These are phyloP conservation scores for Indicator indicator DNA, from an alignment of 2,113 vertebrate species.

Conservation along the genomic window DNA sequence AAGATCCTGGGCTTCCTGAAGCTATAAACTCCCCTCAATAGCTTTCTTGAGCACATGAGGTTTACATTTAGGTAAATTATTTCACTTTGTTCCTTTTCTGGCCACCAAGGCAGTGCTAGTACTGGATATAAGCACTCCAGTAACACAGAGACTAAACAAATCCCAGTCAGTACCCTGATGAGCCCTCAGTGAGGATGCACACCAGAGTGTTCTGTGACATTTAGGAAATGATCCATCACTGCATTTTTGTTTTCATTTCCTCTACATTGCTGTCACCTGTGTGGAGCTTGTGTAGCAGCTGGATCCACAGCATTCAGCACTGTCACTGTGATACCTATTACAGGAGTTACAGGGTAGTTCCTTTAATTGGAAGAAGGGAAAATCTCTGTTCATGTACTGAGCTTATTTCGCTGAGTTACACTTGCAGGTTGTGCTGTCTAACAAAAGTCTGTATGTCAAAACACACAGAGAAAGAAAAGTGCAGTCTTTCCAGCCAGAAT, in stretches of 20 bases:
- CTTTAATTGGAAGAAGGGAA: neutral
- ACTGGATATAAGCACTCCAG: neutral
- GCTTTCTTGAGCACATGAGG: neutral
- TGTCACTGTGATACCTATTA: neutral
- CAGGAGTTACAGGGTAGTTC: neutral
- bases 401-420: neutral
- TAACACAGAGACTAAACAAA: neutral
- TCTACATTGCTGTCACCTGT: neutral
- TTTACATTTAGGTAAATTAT: neutral
- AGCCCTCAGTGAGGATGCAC: neutral
- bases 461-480: neutral
- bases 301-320: neutral
- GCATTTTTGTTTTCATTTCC: constrained; percentile 11
- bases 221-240: neutral
- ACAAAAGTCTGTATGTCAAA: neutral
- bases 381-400: neutral
- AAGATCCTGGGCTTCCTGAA: neutral
- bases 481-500: neutral
- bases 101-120: neutral
- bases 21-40: neutral
- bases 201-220: neutral
- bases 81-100: neutral
- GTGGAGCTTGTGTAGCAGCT: neutral
- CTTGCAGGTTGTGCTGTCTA: neutral
- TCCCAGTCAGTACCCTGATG: neutral